Evolutionary conservation across 2,888 invertebrate genomes (phyloP).

Genomic region (Leptura quadrifasciata): DNA sequence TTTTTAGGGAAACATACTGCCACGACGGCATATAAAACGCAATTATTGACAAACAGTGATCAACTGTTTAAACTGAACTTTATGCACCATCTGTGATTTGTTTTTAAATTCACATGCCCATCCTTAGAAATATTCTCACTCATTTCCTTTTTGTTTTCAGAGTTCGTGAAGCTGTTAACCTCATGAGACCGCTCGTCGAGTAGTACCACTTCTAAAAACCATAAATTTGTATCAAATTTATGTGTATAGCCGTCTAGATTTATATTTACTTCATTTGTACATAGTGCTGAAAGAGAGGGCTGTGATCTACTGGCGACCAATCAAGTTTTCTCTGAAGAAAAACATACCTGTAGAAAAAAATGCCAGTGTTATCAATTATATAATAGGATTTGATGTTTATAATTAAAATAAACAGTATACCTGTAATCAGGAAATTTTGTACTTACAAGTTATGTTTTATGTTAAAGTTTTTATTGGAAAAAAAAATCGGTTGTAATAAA

Average conservation of each 20-base stretch:
- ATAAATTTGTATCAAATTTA: constrained; percentile 43
- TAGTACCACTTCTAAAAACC: constrained; percentile 8
- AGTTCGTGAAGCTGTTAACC: constrained; percentile 56
- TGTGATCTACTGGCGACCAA: constrained; percentile 34
- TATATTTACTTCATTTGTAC: constrained; percentile 21
- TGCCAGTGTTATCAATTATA: constrained; percentile 24
- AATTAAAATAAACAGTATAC: background rate
- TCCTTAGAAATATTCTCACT: too few relatives aligned
- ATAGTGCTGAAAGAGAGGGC: constrained; percentile 35
- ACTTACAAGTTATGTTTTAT: constrained; percentile 11
- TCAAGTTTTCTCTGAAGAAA: constrained; percentile 20
- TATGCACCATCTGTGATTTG: too few relatives aligned
- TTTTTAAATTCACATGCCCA: too few relatives aligned
- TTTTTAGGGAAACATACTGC: too few relatives aligned
- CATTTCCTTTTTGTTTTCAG: constrained; percentile 49
- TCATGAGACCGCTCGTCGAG: constrained; percentile 38
- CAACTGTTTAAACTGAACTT: too few relatives aligned
- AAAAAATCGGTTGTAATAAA: constrained; percentile 6
- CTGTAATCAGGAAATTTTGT: background rate
- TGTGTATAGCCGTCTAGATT: constrained; percentile 10
- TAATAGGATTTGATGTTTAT: background rate
- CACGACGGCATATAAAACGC: too few relatives aligned
- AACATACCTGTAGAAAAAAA: constrained; percentile 5
- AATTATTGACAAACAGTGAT: too few relatives aligned
- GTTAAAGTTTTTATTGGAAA: background rate